Percentiles rank a stretch among this genome's conserved stretches.
Conservation (phyloP, 2,113 vertebrate genomes). For the Anseranas semipalmata region DNA sequence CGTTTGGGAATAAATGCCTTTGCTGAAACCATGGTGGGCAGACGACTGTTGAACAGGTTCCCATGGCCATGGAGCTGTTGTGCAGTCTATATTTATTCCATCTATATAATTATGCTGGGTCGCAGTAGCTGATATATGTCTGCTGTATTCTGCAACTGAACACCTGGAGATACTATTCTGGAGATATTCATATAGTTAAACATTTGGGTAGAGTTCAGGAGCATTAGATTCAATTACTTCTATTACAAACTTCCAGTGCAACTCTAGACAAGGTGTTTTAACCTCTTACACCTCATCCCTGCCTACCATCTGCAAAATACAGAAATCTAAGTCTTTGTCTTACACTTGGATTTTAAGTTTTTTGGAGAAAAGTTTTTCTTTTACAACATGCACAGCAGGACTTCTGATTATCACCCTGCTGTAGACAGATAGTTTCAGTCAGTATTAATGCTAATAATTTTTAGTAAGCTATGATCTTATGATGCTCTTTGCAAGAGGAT, state of each 20-base stretch:
- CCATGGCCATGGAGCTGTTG: background rate
- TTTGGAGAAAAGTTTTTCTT: background rate
- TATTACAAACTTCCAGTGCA: background rate
- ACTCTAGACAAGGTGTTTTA: background rate
- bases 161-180: background rate
- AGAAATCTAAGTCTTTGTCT: background rate
- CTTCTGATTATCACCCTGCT: background rate
- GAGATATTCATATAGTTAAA: background rate
- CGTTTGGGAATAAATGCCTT: background rate
- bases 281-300: background rate
- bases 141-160: background rate
- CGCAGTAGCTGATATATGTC: background rate
- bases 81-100: background rate
- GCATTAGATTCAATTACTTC: background rate
- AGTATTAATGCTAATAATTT: background rate
- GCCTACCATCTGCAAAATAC: background rate
- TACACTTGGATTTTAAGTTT: background rate
- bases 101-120: background rate
- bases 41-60: background rate
- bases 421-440: background rate
- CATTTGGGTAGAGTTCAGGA: background rate
- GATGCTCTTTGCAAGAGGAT: background rate
- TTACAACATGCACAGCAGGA: background rate
- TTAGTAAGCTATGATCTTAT: background rate
- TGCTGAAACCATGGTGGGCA: background rate